Conservation (phyloP, 2,113 vertebrate species). For the Recurvirostra avosetta region DNA sequence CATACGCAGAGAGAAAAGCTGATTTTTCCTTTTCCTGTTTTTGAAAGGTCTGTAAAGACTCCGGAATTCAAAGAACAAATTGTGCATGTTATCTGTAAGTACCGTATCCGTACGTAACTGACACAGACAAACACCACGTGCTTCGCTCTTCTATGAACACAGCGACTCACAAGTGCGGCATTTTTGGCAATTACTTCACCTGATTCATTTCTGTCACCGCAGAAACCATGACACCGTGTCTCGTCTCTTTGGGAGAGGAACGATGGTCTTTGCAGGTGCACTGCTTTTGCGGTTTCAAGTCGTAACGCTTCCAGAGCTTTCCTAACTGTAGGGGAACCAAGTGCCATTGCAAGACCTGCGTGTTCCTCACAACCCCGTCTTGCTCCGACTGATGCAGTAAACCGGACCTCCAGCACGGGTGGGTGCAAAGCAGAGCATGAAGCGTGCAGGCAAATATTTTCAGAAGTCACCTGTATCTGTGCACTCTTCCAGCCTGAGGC, state of each 20-base stretch:
- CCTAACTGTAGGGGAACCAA: neutral
- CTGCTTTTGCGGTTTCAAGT: neutral
- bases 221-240: rapidly evolving
- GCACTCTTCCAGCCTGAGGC: neutral
- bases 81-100: neutral
- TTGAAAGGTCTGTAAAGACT: neutral
- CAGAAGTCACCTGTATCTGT: rapidly evolving
- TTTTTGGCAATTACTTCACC: neutral
- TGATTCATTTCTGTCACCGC: rapidly evolving
- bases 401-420: rapidly evolving
- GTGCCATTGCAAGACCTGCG: rapidly evolving
- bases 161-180: neutral
- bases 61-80: neutral
- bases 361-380: rapidly evolving
- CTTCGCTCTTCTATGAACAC: neutral
- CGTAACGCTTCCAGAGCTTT: neutral
- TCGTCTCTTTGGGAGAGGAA: rapidly evolving
- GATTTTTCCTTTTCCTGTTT: neutral
- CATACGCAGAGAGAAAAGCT: neutral
- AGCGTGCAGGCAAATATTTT: rapidly evolving
- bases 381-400: neutral
- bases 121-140: rapidly evolving
- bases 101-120: neutral
- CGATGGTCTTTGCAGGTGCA: rapidly evolving
- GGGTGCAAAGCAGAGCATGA: rapidly evolving